Conservation (phyloP, 1,140 invertebrate genomes). For the Cepaea nemoralis region DNA sequence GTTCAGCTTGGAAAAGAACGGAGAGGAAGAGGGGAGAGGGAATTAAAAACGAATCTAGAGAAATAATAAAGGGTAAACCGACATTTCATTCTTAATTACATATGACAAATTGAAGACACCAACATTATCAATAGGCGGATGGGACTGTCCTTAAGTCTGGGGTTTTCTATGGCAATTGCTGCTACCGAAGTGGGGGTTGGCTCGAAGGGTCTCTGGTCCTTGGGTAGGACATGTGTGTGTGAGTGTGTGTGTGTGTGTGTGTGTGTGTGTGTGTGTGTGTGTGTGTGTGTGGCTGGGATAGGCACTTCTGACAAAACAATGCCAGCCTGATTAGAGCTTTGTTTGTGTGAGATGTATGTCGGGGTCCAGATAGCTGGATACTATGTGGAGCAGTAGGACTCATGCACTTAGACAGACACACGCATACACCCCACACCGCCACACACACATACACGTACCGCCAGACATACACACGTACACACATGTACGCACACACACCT, state of each 20-base stretch:
- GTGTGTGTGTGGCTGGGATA: not conserved
- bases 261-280: too few relatives aligned
- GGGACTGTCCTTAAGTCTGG: not conserved
- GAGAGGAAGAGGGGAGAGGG: too few relatives aligned
- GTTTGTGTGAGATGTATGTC: not conserved
- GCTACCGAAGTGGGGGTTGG: not conserved
- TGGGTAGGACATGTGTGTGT: not conserved
- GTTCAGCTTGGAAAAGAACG: not conserved
- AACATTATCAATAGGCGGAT: not conserved
- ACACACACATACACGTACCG: not conserved
- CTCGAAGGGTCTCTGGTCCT: not conserved
- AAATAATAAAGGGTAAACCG: not conserved
- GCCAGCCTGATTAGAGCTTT: not conserved
- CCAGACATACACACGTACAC: not conserved
- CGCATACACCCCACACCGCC: not conserved
- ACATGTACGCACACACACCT: too few relatives aligned
- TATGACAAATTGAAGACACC: not conserved
- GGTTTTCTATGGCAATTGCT: not conserved
- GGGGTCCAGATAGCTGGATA: not conserved
- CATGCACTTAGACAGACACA: not conserved
- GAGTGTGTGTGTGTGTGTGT: too few relatives aligned
- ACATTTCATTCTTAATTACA: slow-evolving; percentile 8
- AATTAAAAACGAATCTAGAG: not conserved
- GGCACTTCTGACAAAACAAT: not conserved
- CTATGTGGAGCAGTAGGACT: not conserved